Base-by-base conservation (phyloP, 2,113 vertebrate genomes). In the Serinus canaria region DNA sequence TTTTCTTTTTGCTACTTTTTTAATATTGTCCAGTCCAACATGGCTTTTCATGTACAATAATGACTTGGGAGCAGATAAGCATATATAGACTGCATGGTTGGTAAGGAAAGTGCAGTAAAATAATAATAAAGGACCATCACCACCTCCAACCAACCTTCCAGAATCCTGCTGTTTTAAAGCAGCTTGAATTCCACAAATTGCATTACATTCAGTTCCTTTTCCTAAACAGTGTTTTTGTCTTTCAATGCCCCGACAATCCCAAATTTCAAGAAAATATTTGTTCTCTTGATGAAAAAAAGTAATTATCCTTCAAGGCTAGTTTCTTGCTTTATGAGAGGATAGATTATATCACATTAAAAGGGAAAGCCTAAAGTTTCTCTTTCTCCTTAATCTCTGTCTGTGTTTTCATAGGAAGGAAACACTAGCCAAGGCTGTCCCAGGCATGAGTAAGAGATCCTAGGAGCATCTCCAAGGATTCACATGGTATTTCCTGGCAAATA, bases 401-500 rank as follows among this genome's bases (percentile, higher is more conserved):
- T 81, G 25, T 68, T 95, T 94, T 88, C 22, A 44, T 16, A 53
- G 60, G 31, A 68, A 69, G 15, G 59, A 77, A 92, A 81, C 15
- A 19, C 72, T 82, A 90, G 75, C 44, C 22, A 79, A 37, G 43
- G 64, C 82, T 94, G 46, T 94, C 91, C 76, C n/a, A 75, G 27
- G 43, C 46, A 81, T 69, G 76, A 87, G 49, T 75, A 63, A 81
- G 95, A 95, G 69, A 72, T 90, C 83, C 47, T 59, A 83, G 92
- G 83, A 95, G 20, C 30, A 79, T 92, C 83, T 91, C 70, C 58
- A 80, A 94, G 86, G 94, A 97, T 96, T 97, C 89, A 94, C 93
- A 47, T 89, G 87, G 68, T 28, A 52, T 46, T 69, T 15, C 56
- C 37, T 93, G 92, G 81, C 43, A 92, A 94, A 86, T 55, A 50